These are phyloP conservation scores for Zoanthus sociatus DNA, from an alignment of 92 coral and sea anemone genomes.

Conservation along the genomic window DNA sequence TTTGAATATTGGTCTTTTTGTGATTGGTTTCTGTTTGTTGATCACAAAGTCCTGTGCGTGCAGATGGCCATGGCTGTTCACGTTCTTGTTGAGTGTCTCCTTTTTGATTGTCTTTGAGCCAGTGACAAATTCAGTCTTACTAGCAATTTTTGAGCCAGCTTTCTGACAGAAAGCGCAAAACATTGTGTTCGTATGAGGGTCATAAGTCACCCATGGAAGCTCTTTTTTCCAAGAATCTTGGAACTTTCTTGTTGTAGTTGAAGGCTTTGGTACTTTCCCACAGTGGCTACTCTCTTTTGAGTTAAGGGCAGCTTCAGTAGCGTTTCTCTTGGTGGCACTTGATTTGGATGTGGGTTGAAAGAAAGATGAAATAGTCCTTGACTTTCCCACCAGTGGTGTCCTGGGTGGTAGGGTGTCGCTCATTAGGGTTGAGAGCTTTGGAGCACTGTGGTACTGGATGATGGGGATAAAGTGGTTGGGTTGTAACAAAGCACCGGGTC, in stretches of 20 bases:
- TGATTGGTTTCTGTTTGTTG: slow-evolving; percentile 38
- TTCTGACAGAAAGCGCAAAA: slow-evolving; percentile 44
- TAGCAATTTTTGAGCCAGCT: slow-evolving; percentile 50
- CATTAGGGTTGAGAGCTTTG: slow-evolving; percentile 35
- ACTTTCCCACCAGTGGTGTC: slow-evolving; percentile 30
- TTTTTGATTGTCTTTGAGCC: slow-evolving; percentile 55
- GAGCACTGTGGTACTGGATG: slow-evolving; percentile 37
- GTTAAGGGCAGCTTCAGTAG: slow-evolving; percentile 48
- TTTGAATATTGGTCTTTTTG: slow-evolving; percentile 52
- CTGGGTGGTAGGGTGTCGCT: slow-evolving; percentile 39
- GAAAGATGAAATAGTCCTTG: slow-evolving; percentile 49
- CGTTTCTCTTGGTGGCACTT: slow-evolving; percentile 44
- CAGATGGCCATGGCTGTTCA: slow-evolving; percentile 46
- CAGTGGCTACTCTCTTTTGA: slow-evolving; percentile 23
- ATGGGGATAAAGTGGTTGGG: slow-evolving; percentile 65
- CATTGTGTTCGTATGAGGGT: slow-evolving; percentile 41
- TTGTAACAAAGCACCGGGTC: slow-evolving; percentile 59
- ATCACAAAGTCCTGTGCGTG: slow-evolving; percentile 39
- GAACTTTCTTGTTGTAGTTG: slow-evolving; percentile 15
- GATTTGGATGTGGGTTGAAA: slow-evolving; percentile 47
- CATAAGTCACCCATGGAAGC: slow-evolving; percentile 37
- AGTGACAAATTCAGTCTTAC: slow-evolving; percentile 47
- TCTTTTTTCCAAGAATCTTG: slow-evolving; percentile 36
- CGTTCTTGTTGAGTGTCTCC: slow-evolving; percentile 46
- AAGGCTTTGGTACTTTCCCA: slow-evolving; percentile 40